A percentile compares a stretch with the other conserved stretches of the same genome.
Evolutionary conservation across 2,113 vertebrate species (phyloP).

Genomic region (Protobothrops mucrosquamatus): DNA sequence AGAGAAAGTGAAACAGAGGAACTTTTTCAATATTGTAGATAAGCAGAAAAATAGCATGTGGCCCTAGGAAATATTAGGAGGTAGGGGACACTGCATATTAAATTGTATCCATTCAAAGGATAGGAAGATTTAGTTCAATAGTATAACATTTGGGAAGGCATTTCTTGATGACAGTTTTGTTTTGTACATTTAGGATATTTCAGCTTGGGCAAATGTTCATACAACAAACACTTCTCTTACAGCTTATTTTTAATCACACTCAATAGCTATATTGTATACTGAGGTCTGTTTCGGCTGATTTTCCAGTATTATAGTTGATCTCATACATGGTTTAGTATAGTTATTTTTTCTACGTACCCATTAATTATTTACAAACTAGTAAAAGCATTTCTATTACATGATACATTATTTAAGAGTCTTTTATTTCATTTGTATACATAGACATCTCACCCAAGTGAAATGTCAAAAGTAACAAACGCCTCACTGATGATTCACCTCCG

Average conservation of each 20-base stretch:
- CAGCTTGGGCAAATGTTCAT: slow-evolving; percentile 1
- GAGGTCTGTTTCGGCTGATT: neutral
- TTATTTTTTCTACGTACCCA: neutral
- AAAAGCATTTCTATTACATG: neutral
- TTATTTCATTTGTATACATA: neutral
- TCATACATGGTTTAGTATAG: neutral
- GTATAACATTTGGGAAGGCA: neutral
- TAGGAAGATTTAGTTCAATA: rapidly evolving
- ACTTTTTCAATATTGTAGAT: neutral
- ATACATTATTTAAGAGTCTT: neutral
- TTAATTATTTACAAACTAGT: neutral
- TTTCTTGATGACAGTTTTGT: slow-evolving; percentile 14
- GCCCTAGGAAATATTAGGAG: neutral
- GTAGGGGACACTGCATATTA: neutral
- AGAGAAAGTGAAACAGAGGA: neutral
- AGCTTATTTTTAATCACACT: slow-evolving; percentile 11
- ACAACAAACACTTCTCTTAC: slow-evolving; percentile 18
- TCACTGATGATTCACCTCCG: neutral
- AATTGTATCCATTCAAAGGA: neutral
- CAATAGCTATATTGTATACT: slow-evolving; percentile 6
- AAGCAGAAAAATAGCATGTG: neutral
- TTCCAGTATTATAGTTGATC: neutral
- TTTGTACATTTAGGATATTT: slow-evolving; percentile 18
- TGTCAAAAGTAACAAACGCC: neutral
- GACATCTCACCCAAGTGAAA: neutral